Evolutionary conservation across 2,797 vertebrate genomes (phyloP), one percentile per base, ranked within the genome.

Genomic region (Sylvia borin): DNA sequence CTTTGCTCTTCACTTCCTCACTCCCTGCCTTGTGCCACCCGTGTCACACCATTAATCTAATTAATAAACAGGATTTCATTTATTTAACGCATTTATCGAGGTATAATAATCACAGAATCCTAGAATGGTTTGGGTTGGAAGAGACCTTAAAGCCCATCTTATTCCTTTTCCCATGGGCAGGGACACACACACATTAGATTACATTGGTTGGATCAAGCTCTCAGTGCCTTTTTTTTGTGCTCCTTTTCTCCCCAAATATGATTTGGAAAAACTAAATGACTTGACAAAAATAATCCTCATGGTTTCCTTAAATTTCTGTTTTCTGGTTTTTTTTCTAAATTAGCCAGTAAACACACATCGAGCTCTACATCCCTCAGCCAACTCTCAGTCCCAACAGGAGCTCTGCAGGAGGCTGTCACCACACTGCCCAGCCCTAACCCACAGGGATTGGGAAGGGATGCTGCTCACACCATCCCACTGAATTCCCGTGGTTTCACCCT

Each of bases 21-120:
- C 47, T 40, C n/a, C 15, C 14, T 5, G 40, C 1, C 0, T 11
- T 26, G 7, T 22, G 6, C 66, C 7, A 0, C 9, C 25, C 2
- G 0, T 4, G 50, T 34, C 66, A 14, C 12, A 17, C 5, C 2
- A 1, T 13, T 34, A 3, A 20, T 13, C 57, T 19, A 47, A 50
- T 62, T 58, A 58, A 76, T 51, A 17, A 47, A n/a, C 2, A 8
- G 0, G 8, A 43, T 24, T 68, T 48, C 5, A 27, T 11, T 54
- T 42, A 5, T 54, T 74, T 48, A 13, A 27, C 0, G 1, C 14
- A 3, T 25, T 62, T 68, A n/a, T 15, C 24, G 22, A 9, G 15
- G 16, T 1, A 1, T 10, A n/a, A 62, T 38, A 48, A 29, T 15
- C 32, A 29, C 1, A 4, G 16, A n/a, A 9, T n/a, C 9, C 5